Conservation (phyloP, 2,888 invertebrate species). For the Eristalis pertinax region DNA sequence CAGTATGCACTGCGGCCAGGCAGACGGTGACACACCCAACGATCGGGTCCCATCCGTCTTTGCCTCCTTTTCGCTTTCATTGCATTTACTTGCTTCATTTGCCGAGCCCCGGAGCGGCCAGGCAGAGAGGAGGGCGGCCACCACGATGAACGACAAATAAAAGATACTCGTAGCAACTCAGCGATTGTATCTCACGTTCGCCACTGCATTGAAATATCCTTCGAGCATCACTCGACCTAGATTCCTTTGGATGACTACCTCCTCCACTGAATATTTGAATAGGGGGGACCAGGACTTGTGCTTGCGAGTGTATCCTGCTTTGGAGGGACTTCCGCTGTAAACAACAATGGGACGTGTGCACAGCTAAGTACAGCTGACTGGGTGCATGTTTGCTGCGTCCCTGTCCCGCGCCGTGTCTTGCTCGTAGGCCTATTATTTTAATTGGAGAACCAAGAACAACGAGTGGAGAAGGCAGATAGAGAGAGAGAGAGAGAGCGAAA, state of each 20-base stretch:
- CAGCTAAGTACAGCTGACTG: conserved; percentile 35
- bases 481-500: not conserved
- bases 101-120: not conserved
- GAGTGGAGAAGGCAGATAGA: not conserved
- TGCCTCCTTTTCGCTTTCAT: conserved; percentile 27
- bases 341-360: conserved; percentile 60
- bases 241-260: conserved; percentile 57
- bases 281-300: conserved; percentile 23
- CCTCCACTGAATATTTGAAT: conserved; percentile 52
- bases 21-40: conserved; percentile 14
- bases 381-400: conserved; percentile 13
- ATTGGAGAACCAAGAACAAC: conserved; percentile 33
- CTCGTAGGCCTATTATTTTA: conserved; percentile 58
- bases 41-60: not conserved
- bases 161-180: conserved; percentile 47
- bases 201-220: conserved; percentile 72
- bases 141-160: conserved; percentile 45
- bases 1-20: conserved; percentile 22
- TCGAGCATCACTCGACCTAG: conserved; percentile 72
- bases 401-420: not conserved
- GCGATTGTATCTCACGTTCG: conserved; percentile 67
- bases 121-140: not conserved
- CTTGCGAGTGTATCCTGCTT: conserved; percentile 39
- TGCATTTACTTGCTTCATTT: conserved; percentile 33
- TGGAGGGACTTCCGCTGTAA: conserved; percentile 65